phyloP scores from a whole-genome alignment of 2,797 vertebrate genomes.

The Schizopygopsis pylzovi region DNA sequence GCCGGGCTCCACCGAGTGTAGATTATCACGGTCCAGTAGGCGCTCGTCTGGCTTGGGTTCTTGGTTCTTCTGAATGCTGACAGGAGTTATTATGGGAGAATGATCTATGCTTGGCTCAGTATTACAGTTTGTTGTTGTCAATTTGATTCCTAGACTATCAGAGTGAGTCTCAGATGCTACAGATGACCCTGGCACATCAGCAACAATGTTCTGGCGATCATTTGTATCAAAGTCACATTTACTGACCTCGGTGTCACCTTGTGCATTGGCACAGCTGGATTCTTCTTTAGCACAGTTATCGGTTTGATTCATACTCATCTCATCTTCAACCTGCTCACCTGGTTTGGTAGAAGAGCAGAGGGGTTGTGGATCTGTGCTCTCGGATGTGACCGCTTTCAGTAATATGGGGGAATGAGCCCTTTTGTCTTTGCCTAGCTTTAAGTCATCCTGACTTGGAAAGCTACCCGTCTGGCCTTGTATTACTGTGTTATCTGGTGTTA shows the following conservation, averaged over 20 bases:
- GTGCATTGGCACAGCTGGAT: slow-evolving; percentile 20
- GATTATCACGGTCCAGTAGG: slow-evolving; percentile 17
- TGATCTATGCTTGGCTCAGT: not conserved
- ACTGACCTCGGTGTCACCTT: slow-evolving; percentile 24
- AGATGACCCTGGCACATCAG: slow-evolving; percentile 17
- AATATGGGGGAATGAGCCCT: slow-evolving; percentile 17
- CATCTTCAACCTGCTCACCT: slow-evolving; percentile 25
- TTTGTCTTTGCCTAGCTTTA: slow-evolving; percentile 5
- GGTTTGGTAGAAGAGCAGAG: slow-evolving; percentile 35
- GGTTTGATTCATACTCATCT: slow-evolving; percentile 7
- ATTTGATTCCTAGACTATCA: not conserved
- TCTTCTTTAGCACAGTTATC: slow-evolving; percentile 26
- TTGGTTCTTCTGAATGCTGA: not conserved
- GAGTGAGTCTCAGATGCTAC: slow-evolving; percentile 9
- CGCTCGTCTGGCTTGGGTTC: not conserved
- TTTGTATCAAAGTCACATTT: slow-evolving; percentile 10
- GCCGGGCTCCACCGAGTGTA: not conserved
- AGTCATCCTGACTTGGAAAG: not conserved
- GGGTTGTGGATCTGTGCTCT: slow-evolving; percentile 45
- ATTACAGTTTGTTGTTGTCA: not conserved
- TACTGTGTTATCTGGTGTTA: slow-evolving; percentile 23
- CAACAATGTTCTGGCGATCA: not conserved
- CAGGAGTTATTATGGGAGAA: not conserved
- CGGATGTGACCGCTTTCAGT: not conserved
- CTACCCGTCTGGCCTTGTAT: slow-evolving; percentile 24